A percentile compares a stretch with the other conserved stretches of the same genome.
phyloP scores from a whole-genome alignment of 2,797 vertebrate genomes.

The Jordanella pulchra region DNA sequence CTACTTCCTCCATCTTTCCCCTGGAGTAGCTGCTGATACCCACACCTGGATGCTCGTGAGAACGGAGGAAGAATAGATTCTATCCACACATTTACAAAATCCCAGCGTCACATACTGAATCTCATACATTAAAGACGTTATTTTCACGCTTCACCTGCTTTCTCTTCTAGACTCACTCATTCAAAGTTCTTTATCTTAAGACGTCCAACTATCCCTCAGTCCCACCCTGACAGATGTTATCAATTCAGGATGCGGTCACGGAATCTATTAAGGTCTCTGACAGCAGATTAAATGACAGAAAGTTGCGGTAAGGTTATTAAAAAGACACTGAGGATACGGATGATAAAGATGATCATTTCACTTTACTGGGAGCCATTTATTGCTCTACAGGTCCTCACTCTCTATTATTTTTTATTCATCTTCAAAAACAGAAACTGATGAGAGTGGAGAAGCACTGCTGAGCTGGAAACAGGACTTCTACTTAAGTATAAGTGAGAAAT shows the following conservation, averaged over 20 bases:
- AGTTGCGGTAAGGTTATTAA: conserved; percentile 51
- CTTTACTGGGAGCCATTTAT: conserved; percentile 37
- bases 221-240: conserved; percentile 67
- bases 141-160: conserved; percentile 22
- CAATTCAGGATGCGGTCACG: conserved; percentile 53
- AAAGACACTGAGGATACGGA: conserved; percentile 51
- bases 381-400: conserved; percentile 33
- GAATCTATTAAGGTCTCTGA: conserved; percentile 61
- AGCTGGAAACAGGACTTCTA: conserved; percentile 41
- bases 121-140: conserved; percentile 1
- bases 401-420: conserved; percentile 43
- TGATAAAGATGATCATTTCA: conserved; percentile 67
- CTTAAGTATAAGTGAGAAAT: conserved; percentile 38
- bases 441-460: conserved; percentile 18
- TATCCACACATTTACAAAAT: conserved; percentile 16
- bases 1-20: not conserved
- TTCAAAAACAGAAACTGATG: conserved; percentile 44
- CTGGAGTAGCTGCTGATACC: not conserved
- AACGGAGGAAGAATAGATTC: conserved; percentile 8
- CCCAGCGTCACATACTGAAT: conserved; percentile 24
- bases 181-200: conserved; percentile 23
- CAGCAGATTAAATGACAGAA: conserved; percentile 43
- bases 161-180: conserved; percentile 7
- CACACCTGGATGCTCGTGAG: not conserved
- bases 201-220: conserved; percentile 43